A percentile compares a stretch with the other conserved stretches of the same genome.
These are phyloP conservation scores for Neuroscelio doddi DNA, from an alignment of 2,888 invertebrate species.

Conservation along the genomic window DNA sequence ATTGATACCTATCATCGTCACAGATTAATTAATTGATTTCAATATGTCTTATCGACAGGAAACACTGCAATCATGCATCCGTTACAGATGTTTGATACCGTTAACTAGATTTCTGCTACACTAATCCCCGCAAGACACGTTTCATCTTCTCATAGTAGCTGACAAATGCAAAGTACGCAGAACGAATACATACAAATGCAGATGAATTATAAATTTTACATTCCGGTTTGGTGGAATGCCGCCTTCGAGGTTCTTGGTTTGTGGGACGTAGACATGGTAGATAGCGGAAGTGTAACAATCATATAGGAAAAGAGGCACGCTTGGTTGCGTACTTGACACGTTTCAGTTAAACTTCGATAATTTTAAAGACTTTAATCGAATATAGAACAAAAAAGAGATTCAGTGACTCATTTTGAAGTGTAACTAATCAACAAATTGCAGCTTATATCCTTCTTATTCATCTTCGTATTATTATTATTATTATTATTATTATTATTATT, in stretches of 20 bases:
- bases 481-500: no score
- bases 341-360: conserved; percentile 6
- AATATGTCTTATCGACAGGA: conserved; percentile 17
- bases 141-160: neutral
- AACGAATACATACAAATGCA: neutral
- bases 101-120: conserved; percentile 20
- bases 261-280: conserved; percentile 5
- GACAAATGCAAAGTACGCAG: neutral
- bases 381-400: no score
- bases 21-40: no score
- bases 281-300: conserved; percentile 15
- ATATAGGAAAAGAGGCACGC: conserved; percentile 18
- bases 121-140: neutral
- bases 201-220: conserved; percentile 1
- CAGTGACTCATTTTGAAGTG: no score
- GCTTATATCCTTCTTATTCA: no score
- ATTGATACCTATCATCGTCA: no score
- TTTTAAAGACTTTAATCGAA: no score
- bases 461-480: no score
- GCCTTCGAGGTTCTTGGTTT: conserved; percentile 4
- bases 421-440: no score
- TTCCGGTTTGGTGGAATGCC: neutral
- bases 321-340: conserved; percentile 20
- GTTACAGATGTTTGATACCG: conserved; percentile 20
- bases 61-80: conserved; percentile 14